Evolutionary conservation across 30 jellyfish, hydroid and myxozoan species (phyloP), one percentile per base, ranked within the genome.

Genomic region (Pelagia noctiluca): DNA sequence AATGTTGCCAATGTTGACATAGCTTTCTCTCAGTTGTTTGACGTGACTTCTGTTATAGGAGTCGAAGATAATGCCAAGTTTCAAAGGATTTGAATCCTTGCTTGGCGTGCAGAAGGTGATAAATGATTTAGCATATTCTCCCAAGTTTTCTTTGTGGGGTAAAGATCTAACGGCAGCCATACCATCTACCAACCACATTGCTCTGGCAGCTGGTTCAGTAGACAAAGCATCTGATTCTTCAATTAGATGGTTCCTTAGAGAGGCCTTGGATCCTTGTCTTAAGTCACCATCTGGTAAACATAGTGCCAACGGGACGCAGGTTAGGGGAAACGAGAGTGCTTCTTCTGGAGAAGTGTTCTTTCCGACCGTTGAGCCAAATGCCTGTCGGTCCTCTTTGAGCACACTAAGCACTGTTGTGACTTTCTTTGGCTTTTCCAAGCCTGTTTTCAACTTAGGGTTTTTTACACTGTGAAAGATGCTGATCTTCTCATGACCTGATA

Each of bases 361-460:
- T 0, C 91, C 84, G 2, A 80, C 91, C 84, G 37, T 61, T 50
- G 73, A 48, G 68, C 84, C 85, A 67, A 80, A 80, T 24, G 91
- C 91, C 34, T 80, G 91, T 64, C 91, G 76, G 89, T 78, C 83
- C 63, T 80, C 91, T 80, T 80, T 80, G 2, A 80, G 75, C 76
- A 80, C 84, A 46, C 73, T 63, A 1, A 80, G 64, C 36, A 35
- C 81, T 67, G 36, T 80, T 64, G 35, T 23, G 11, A 18, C 78
- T 63, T 64, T 64, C 28, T 64, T 80, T 28, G 71, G 65, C 47
- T 80, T 67, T 32, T 80, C 85, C 87, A 80, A 42, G 62, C 91
- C 84, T 36, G 85, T 80, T 67, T n/a, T 63, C 64, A 80, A 63
- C 16, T 46, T 80, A 18, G 71, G 75, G 22, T 48, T 63, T 35